A percentile compares a stretch with the other conserved stretches of the same genome.
Conservation (phyloP, 2,113 vertebrate species). For the Neolamprologus sp. region DNA sequence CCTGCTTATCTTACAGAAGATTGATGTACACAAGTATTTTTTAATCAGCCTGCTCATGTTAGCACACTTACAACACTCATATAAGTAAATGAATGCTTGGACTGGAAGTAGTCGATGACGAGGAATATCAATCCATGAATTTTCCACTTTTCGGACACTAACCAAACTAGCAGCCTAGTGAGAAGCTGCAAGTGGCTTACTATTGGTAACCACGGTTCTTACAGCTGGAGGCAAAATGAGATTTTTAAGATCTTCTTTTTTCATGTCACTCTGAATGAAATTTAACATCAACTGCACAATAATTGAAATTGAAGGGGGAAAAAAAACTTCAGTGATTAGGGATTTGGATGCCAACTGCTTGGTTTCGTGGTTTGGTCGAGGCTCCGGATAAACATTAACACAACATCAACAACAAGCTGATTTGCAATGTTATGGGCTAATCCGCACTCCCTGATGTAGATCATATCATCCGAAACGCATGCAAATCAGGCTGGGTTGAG, state of each 20-base stretch:
- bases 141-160: neutral
- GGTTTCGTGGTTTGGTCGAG: neutral
- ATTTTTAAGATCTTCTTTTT: neutral
- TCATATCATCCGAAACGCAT: neutral
- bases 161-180: neutral
- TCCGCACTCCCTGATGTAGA: neutral
- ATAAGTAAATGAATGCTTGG: neutral
- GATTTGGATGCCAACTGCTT: neutral
- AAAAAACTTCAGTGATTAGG: neutral
- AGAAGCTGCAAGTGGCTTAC: neutral
- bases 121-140: neutral
- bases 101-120: neutral
- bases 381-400: neutral
- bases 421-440: neutral
- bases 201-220: neutral
- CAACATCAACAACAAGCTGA: neutral
- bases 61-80: neutral
- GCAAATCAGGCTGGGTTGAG: neutral
- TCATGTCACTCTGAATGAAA: neutral
- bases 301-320: neutral
- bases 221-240: neutral
- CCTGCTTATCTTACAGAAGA: neutral
- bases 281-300: neutral
- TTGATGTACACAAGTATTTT: neutral
- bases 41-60: neutral